These are phyloP conservation scores for Heliothis peltigera DNA, from an alignment of 2,888 invertebrate species.

Conservation along the genomic window DNA sequence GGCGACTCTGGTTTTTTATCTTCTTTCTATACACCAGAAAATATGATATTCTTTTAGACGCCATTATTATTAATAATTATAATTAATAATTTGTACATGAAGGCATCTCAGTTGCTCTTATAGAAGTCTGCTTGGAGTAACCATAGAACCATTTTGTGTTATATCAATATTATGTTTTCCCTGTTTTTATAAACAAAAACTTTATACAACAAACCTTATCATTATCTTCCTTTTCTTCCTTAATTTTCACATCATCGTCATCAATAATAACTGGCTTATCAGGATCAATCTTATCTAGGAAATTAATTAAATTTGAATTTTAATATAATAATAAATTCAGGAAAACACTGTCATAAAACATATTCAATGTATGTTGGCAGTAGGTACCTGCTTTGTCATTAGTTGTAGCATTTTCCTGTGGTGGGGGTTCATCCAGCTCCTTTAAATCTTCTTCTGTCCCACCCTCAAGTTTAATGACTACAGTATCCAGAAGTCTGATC, in stretches of 20 bases:
- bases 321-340: no score
- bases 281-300: slow-evolving; percentile 75
- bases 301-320: not conserved
- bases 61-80: no score
- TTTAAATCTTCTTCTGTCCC: slow-evolving; percentile 96
- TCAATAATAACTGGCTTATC: slow-evolving; percentile 85
- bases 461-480: slow-evolving; percentile 98
- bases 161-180: not conserved
- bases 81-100: no score
- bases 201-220: slow-evolving; percentile 77
- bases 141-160: no score
- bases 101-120: no score
- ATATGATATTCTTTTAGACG: not conserved
- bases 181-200: not conserved
- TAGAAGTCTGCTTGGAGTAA: no score
- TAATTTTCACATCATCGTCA: slow-evolving; percentile 83
- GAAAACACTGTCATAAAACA: not conserved
- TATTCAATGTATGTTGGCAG: not conserved
- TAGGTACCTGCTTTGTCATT: slow-evolving; percentile 81
- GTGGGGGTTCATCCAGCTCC: slow-evolving; percentile 93
- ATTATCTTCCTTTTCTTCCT: slow-evolving; percentile 81
- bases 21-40: slow-evolving; percentile 36
- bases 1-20: slow-evolving; percentile 81
- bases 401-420: slow-evolving; percentile 68
- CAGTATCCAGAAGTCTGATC: slow-evolving; percentile 97